Conservation (phyloP, 2,797 vertebrate species). For the Pelobates cultripes region DNA sequence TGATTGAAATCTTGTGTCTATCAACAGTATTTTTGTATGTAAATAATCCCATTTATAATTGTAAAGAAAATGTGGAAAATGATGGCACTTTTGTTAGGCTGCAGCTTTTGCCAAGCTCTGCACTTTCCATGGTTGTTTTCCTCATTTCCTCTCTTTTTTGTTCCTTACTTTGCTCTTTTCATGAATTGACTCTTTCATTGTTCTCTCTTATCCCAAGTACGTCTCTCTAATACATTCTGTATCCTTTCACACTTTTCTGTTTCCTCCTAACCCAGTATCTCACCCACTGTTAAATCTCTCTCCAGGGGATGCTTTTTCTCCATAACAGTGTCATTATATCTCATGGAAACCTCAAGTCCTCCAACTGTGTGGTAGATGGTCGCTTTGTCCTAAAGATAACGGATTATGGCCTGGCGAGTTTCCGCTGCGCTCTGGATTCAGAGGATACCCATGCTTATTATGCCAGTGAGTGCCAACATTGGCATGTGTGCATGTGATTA, state of each 20-base stretch:
- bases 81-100: too few relatives aligned
- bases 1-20: too few relatives aligned
- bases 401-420: conserved; percentile 89
- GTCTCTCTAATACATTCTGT: background rate
- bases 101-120: too few relatives aligned
- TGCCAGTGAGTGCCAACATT: conserved; percentile 75
- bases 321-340: conserved; percentile 86
- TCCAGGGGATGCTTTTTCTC: conserved; percentile 90
- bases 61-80: too few relatives aligned
- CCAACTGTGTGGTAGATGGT: conserved; percentile 94
- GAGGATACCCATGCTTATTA: conserved; percentile 83
- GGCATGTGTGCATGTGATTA: background rate
- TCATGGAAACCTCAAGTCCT: conserved; percentile 93
- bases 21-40: too few relatives aligned
- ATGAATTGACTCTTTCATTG: background rate
- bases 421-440: conserved; percentile 66
- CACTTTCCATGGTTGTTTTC: background rate
- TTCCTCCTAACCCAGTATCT: background rate
- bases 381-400: conserved; percentile 96
- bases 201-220: background rate
- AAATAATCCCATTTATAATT: too few relatives aligned
- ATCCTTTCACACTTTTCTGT: background rate
- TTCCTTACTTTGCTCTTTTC: background rate
- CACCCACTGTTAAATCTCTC: background rate
- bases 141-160: background rate